Percentiles rank a stretch among this genome's conserved stretches.
Evolutionary conservation across 2,113 vertebrate genomes (phyloP).

Genomic region (Hemiscyllium ocellatum): DNA sequence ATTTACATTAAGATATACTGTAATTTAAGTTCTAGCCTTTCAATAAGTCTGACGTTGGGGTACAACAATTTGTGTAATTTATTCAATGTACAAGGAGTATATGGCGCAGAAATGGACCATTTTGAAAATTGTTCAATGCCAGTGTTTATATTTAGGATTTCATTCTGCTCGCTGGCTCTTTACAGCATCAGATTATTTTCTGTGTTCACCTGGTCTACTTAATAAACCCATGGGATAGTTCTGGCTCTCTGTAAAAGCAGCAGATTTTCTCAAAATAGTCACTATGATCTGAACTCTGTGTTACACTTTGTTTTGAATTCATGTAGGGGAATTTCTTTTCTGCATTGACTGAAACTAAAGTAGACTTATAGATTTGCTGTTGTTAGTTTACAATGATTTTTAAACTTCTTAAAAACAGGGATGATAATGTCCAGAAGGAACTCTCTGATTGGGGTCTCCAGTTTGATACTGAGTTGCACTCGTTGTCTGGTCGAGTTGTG

Average conservation of each 20-base stretch:
- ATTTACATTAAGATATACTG: not conserved
- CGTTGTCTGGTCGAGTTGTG: constrained; percentile 71
- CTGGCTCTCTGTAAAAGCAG: not conserved
- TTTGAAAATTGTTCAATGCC: not conserved
- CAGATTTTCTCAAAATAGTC: not conserved
- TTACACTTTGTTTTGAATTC: not conserved
- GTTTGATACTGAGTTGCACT: constrained; percentile 75
- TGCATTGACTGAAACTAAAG: not conserved
- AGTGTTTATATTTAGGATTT: not conserved
- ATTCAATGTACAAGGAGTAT: not conserved
- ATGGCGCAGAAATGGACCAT: not conserved
- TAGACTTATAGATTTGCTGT: not conserved
- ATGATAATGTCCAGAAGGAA: constrained; percentile 68
- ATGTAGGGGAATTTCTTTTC: not conserved
- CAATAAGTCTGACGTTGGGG: not conserved
- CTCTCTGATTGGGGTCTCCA: constrained; percentile 77
- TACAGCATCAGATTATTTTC: not conserved
- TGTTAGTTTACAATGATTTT: not conserved
- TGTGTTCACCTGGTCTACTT: not conserved
- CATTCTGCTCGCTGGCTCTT: not conserved
- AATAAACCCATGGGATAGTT: not conserved
- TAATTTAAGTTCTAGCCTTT: not conserved
- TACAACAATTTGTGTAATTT: not conserved
- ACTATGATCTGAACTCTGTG: not conserved
- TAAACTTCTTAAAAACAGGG: constrained; percentile 52